phyloP scores from a whole-genome alignment of 2,797 vertebrate genomes.

The Sebastes vulpes region DNA sequence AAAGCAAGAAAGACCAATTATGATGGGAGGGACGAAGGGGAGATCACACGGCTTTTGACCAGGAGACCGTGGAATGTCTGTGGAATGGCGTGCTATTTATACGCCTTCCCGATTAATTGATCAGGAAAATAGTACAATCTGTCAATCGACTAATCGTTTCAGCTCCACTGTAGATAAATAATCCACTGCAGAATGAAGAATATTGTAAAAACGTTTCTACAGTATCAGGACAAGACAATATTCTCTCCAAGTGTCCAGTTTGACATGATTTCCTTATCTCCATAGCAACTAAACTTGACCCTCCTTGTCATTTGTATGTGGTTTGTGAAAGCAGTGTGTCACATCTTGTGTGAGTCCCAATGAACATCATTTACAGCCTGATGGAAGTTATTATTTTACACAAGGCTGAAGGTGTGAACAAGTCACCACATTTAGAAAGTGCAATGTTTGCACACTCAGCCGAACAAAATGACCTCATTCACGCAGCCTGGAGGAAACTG shows the following conservation, averaged over 20 bases:
- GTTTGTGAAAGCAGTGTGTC: slow-evolving; percentile 3
- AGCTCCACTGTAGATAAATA: background rate
- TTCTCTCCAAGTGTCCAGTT: background rate
- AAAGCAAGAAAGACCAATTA: too few relatives aligned
- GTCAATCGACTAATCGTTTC: background rate
- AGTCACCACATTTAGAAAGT: slow-evolving; percentile 70
- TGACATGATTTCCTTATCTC: slow-evolving; percentile 19
- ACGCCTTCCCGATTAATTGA: background rate
- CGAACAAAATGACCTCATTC: slow-evolving; percentile 70
- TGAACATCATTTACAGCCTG: slow-evolving; percentile 29
- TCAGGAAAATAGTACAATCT: background rate
- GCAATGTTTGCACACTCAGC: slow-evolving; percentile 58
- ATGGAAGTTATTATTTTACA: slow-evolving; percentile 42
- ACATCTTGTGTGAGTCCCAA: slow-evolving; percentile 17
- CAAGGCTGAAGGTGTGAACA: slow-evolving; percentile 48
- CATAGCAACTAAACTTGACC: background rate
- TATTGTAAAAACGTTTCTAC: background rate
- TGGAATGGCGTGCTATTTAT: too few relatives aligned
- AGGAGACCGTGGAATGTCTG: too few relatives aligned
- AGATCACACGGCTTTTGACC: too few relatives aligned
- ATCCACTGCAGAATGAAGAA: background rate
- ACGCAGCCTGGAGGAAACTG: slow-evolving; percentile 38
- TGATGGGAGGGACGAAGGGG: too few relatives aligned
- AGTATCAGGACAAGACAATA: background rate
- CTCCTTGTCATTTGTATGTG: background rate